Conservation (phyloP, 2,888 invertebrate genomes). For the Entomobrya multifasciata region DNA sequence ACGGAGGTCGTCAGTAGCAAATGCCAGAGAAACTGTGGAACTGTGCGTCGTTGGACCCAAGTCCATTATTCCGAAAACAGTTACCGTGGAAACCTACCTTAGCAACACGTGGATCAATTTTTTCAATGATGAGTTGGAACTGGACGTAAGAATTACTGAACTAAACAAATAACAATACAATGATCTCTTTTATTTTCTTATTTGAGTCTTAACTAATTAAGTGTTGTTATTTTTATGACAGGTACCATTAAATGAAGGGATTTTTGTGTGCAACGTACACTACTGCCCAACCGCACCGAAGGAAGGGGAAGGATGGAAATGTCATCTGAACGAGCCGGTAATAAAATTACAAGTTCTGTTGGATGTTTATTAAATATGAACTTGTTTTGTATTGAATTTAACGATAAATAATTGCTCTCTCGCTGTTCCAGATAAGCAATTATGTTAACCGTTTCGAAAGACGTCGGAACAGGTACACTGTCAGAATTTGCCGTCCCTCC, state of each 20-base stretch:
- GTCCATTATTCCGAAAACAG: no score
- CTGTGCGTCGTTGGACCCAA: no score
- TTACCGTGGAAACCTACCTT: background rate
- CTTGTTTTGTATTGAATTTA: no score
- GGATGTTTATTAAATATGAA: no score
- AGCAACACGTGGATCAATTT: background rate
- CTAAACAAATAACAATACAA: no score
- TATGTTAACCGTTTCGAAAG: background rate
- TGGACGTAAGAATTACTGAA: background rate
- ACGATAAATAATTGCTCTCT: background rate
- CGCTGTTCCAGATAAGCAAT: background rate
- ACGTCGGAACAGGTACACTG: no score
- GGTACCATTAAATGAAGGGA: background rate
- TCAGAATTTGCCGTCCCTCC: background rate
- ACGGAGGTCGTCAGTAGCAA: no score
- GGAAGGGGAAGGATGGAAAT: background rate
- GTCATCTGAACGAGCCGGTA: background rate
- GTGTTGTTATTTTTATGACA: no score
- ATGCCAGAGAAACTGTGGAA: no score
- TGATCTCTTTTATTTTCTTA: no score
- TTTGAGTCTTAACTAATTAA: no score
- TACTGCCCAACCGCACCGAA: background rate
- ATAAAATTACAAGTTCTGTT: no score
- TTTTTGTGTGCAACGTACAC: background rate
- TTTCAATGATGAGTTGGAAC: background rate